Evolutionary conservation across 2,113 vertebrate species (phyloP).

Genomic region (Echinops telfairi): DNA sequence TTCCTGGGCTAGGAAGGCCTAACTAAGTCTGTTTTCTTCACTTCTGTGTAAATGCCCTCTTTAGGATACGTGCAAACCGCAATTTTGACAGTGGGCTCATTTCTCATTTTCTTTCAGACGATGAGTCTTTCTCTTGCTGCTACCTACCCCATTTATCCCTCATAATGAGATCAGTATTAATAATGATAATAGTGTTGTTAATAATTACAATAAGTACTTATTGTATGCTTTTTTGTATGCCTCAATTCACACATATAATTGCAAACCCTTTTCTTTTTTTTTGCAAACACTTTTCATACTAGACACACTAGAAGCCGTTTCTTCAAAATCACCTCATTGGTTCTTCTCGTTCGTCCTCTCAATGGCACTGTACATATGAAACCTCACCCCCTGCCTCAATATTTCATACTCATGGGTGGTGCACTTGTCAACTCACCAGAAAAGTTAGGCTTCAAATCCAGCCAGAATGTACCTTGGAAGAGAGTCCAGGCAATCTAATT

Average conservation of each 20-base stretch:
- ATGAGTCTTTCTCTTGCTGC: not conserved
- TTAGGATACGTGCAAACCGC: not conserved
- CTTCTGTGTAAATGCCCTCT: not conserved
- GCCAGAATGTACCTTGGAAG: not conserved
- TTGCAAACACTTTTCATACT: not conserved
- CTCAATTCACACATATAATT: not conserved
- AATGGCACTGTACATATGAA: not conserved
- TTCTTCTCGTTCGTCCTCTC: not conserved
- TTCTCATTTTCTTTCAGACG: conserved; percentile 41
- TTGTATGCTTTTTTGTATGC: not conserved
- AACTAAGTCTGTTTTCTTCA: not conserved
- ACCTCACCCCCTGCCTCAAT: not conserved
- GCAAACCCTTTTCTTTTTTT: not conserved
- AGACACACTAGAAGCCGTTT: not conserved
- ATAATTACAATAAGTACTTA: not conserved
- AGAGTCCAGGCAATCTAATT: not conserved
- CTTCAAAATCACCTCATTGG: not conserved
- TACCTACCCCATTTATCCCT: not conserved
- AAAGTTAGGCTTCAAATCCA: not conserved
- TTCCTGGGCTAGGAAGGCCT: not conserved
- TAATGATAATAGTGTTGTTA: not conserved
- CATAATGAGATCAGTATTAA: not conserved
- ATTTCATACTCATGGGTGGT: not conserved
- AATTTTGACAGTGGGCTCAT: not conserved
- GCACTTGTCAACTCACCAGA: not conserved